A percentile compares a stretch with the other conserved stretches of the same genome.
phyloP scores from a whole-genome alignment of 2,797 vertebrate species.

The Pseudochirops corinnae region DNA sequence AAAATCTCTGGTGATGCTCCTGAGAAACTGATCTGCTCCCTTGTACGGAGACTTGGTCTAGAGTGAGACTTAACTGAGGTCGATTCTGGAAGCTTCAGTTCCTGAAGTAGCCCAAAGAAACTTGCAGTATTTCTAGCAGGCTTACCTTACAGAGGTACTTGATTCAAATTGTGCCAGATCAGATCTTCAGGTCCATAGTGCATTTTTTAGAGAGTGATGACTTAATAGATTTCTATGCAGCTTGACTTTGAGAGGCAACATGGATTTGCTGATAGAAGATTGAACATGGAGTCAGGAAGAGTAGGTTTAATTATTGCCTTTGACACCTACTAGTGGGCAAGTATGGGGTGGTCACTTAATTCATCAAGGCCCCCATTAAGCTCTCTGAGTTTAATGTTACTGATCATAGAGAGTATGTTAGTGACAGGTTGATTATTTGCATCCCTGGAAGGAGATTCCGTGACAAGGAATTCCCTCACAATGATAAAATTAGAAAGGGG shows the following conservation, averaged over 20 bases:
- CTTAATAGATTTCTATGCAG: slow-evolving; percentile 17
- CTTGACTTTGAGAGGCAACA: background rate
- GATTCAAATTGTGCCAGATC: no score
- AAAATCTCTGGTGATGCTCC: background rate
- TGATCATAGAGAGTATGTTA: background rate
- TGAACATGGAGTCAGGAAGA: background rate
- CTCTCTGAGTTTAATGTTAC: background rate
- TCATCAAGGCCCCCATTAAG: background rate
- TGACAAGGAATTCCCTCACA: background rate
- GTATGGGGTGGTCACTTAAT: background rate
- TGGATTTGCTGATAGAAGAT: background rate
- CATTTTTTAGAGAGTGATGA: slow-evolving; percentile 23
- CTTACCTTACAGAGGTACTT: background rate
- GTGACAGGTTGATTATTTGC: background rate
- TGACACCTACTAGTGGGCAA: background rate
- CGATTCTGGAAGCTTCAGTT: slow-evolving; percentile 24
- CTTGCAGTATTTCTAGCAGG: background rate
- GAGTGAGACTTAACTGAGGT: background rate
- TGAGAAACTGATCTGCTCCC: background rate
- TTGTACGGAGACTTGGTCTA: background rate
- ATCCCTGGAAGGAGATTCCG: background rate
- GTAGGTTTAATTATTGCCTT: background rate
- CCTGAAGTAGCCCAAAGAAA: background rate
- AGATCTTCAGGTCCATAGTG: background rate
- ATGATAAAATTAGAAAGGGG: background rate